A percentile compares a stretch with the other conserved stretches of the same genome.
Evolutionary conservation across 2,888 invertebrate genomes (phyloP).

Genomic region (Caenorhabditis zanzibari): DNA sequence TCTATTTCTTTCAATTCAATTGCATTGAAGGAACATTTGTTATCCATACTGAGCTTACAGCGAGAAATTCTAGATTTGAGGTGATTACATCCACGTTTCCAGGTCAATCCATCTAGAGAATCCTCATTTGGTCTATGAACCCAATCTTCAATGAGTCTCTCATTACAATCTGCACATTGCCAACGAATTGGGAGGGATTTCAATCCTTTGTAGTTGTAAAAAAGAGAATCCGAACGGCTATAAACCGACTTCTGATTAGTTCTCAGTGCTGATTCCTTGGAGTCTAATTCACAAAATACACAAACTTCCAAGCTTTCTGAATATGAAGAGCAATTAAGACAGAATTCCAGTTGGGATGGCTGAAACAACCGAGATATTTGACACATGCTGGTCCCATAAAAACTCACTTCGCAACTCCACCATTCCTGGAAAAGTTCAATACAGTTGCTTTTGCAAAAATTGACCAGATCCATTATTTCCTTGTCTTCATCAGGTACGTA

Average conservation of each 20-base stretch:
- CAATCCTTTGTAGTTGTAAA: not conserved
- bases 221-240: not conserved
- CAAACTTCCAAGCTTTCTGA: not conserved
- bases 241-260: not conserved
- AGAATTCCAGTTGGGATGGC: not conserved
- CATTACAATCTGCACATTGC: not conserved
- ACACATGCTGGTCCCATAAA: not conserved
- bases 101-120: not conserved
- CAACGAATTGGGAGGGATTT: not conserved
- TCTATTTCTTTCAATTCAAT: not conserved
- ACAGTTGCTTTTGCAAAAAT: not conserved
- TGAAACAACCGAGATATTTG: not conserved
- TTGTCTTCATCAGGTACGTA: not conserved
- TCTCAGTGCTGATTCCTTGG: not conserved
- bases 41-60: not conserved
- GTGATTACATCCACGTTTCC: constrained; percentile 4
- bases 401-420: not conserved
- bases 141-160: not conserved
- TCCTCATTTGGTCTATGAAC: not conserved
- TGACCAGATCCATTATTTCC: not conserved
- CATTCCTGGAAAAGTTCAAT: not conserved
- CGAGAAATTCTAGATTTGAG: not conserved
- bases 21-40: not conserved
- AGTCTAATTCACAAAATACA: not conserved
- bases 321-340: not conserved